A percentile compares a stretch with the other conserved stretches of the same genome.
Conservation (phyloP, 2,888 invertebrate species). For the Eucriotettix oculatus region DNA sequence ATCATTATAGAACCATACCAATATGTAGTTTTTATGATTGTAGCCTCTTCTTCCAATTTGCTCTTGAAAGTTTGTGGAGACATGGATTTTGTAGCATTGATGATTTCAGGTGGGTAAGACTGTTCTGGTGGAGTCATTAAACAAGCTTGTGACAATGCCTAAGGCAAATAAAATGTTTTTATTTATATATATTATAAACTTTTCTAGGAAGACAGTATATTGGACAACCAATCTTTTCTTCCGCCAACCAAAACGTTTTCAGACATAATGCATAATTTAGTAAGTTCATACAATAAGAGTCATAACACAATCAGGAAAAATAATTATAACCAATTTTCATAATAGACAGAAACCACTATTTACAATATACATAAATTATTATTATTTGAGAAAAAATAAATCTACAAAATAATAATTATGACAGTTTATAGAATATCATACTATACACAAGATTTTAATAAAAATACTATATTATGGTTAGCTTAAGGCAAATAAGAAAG, state of each 20-base stretch:
- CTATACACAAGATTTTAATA: no score
- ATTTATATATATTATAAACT: no score
- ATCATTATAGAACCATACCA: constrained; percentile 37
- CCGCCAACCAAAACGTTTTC: neutral
- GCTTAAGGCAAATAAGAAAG: no score
- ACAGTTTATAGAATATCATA: no score
- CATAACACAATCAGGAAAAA: neutral
- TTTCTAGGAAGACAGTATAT: no score
- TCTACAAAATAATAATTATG: no score
- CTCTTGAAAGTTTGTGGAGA: constrained; percentile 54
- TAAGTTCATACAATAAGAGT: neutral
- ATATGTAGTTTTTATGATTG: constrained; percentile 80
- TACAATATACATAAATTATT: no score
- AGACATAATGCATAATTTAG: neutral
- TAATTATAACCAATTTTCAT: neutral
- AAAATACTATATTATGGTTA: no score
- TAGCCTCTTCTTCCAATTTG: constrained; percentile 52
- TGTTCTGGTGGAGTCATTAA: constrained; percentile 62
- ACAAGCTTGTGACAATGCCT: constrained; percentile 76
- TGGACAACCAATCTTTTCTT: no score
- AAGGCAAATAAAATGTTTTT: constrained; percentile 17
- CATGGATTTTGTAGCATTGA: constrained; percentile 46
- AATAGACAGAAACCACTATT: no score
- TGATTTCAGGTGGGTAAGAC: constrained; percentile 38
- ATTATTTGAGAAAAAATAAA: no score